phyloP scores from a whole-genome alignment of 2,888 invertebrate genomes.

The Liposcelis brunnea region DNA sequence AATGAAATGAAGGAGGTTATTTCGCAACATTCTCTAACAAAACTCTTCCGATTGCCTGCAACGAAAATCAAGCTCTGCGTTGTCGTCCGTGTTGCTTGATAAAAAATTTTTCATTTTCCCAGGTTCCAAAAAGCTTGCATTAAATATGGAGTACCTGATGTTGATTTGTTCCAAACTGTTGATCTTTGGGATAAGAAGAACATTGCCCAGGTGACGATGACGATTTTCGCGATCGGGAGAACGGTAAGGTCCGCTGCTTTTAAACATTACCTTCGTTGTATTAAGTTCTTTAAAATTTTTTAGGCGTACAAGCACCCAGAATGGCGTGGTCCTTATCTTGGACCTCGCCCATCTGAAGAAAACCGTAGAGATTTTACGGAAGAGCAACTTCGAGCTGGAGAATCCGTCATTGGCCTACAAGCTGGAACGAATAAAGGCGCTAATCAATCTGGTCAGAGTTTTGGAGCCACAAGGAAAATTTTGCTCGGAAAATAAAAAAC shows the following conservation, averaged over 20 bases:
- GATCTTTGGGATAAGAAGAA: conserved; percentile 86
- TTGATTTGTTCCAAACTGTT: conserved; percentile 79
- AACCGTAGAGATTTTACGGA: conserved; percentile 66
- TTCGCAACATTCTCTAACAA: too few species aligned
- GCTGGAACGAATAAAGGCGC: conserved; percentile 76
- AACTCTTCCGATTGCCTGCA: too few species aligned
- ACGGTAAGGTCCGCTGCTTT: too few species aligned
- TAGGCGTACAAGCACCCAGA: conserved; percentile 67
- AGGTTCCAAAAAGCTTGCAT: conserved; percentile 71
- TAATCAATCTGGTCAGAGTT: conserved; percentile 69
- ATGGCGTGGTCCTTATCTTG: conserved; percentile 65
- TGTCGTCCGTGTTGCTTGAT: too few species aligned
- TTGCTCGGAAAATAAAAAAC: conserved; percentile 49
- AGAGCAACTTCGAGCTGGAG: conserved; percentile 65
- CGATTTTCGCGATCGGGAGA: conserved; percentile 74
- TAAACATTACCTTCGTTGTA: too few species aligned
- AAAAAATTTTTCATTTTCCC: conserved; percentile 18
- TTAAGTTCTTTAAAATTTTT: conserved; percentile 15
- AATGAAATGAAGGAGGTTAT: too few species aligned
- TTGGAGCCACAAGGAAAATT: conserved; percentile 69
- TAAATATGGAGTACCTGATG: conserved; percentile 68
- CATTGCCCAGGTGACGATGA: conserved; percentile 70
- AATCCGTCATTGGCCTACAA: conserved; percentile 70
- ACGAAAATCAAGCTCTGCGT: too few species aligned
- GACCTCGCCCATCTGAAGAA: conserved; percentile 74